A percentile compares a stretch with the other conserved stretches of the same genome.
phyloP scores from a whole-genome alignment of 1,140 invertebrate genomes.

The Drosophila orena region DNA sequence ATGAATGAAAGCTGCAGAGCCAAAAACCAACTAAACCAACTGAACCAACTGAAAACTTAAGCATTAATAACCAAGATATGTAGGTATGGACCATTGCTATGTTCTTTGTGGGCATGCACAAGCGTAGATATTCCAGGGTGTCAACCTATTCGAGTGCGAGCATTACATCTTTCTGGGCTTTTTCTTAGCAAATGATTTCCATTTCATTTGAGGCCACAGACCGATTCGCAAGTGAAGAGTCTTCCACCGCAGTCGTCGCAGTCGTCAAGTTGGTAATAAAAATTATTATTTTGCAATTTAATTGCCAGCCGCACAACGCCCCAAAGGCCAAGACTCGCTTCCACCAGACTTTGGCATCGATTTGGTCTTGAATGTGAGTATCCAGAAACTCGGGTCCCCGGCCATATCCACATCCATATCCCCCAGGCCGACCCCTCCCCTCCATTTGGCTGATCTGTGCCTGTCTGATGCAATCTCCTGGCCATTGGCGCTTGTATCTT shows the following conservation, averaged over 20 bases:
- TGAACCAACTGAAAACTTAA: neutral
- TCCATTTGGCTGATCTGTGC: conserved; percentile 5
- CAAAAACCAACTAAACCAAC: too few species aligned
- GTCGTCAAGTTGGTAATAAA: conserved; percentile 63
- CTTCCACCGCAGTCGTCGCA: conserved; percentile 26
- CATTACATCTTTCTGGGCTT: neutral
- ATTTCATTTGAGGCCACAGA: conserved; percentile 69
- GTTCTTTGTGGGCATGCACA: too few species aligned
- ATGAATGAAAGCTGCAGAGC: too few species aligned
- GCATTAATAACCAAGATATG: too few species aligned
- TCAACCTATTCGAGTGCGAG: neutral
- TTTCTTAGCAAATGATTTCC: conserved; percentile 64
- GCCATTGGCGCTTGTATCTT: conserved; percentile 48
- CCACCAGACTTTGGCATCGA: conserved; percentile 63
- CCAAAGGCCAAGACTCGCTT: conserved; percentile 64
- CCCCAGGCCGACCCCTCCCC: neutral
- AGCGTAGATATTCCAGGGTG: conserved; percentile 10
- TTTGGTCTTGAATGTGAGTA: conserved; percentile 74
- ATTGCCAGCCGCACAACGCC: conserved; percentile 59
- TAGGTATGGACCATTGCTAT: too few species aligned
- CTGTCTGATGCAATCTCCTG: conserved; percentile 72
- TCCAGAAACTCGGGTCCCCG: conserved; percentile 24
- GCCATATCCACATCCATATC: neutral
- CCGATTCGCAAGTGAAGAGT: conserved; percentile 38
- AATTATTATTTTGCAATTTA: conserved; percentile 82